Conservation (phyloP, 92 coral and sea anemone genomes). For the Porites divaricata region DNA sequence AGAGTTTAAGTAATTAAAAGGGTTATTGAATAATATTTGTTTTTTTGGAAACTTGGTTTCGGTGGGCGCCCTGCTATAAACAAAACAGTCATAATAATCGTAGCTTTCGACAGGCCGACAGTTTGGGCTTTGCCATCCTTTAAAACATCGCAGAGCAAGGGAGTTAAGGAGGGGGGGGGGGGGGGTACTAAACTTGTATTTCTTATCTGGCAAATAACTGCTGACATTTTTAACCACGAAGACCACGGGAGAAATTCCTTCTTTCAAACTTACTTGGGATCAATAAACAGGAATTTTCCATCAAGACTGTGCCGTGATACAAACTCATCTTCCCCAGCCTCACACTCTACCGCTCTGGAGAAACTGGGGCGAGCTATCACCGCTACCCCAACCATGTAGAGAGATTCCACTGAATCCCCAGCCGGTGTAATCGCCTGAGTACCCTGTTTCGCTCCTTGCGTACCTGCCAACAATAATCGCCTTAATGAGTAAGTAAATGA, state of each 20-base stretch:
- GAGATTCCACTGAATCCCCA: conserved; percentile 14
- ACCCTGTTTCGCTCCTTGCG: not conserved
- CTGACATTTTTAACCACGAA: not conserved
- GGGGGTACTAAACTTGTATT: too few relatives aligned
- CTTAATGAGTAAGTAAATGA: not conserved
- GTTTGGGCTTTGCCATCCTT: too few relatives aligned
- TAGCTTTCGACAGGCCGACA: too few relatives aligned
- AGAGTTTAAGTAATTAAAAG: too few relatives aligned
- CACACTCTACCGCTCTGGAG: conserved; percentile 32
- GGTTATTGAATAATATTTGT: too few relatives aligned
- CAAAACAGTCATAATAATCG: too few relatives aligned
- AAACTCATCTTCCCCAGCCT: conserved; percentile 49
- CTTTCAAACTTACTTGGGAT: conserved; percentile 73
- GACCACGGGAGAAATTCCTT: not conserved
- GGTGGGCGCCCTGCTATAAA: too few relatives aligned
- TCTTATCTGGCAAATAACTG: not conserved
- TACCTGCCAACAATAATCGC: not conserved
- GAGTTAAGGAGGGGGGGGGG: too few relatives aligned
- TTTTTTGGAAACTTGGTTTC: too few relatives aligned
- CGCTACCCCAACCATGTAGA: conserved; percentile 68
- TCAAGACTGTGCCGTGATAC: conserved; percentile 87
- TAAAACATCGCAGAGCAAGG: too few relatives aligned
- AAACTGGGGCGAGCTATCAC: conserved; percentile 52
- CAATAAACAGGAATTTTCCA: conserved; percentile 93
- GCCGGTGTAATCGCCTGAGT: not conserved